Base-by-base conservation (phyloP, 2,888 invertebrate genomes). In the Argynnis bischoffii region DNA sequence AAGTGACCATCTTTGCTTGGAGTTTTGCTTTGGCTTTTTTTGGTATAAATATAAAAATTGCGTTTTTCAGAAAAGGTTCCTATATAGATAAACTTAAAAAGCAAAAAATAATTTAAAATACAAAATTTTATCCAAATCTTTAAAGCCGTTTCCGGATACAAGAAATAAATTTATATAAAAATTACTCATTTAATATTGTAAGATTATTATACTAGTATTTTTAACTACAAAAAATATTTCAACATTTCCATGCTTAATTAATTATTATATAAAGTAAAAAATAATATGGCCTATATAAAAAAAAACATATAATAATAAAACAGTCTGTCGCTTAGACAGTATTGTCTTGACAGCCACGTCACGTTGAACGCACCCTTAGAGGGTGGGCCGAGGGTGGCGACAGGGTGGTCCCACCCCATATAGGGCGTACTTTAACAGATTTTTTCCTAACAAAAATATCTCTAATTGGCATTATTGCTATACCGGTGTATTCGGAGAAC, bases 371-470 rank as follows among this genome's bases (percentile, higher is more conserved):
- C 61, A 35, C 61, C 61, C 41, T 41, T 35, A 21, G 50, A 16
- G 61, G 61, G 51, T 51, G 53, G 61, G 51, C n/a, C 21, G 15
- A 46, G 63, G 71, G 63, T 57, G 66, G 61, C 18, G 5, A 61
- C 65, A 26, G 69, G 81, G 80, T 65, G 65, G 76, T 71, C 76
- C 79, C 83, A 79, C 84, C 86, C 81, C 77, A 53, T 67, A 71
- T 64, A 66, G 70, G 66, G 63, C 66, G 74, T 67, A 63, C 64
- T 70, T 71, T 60, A 15, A 54, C 63, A 50, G 63, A 63, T 61
- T 69, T 74, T 70, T 70, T 63, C 66, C 57, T 47, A 56, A 69
- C 71, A 69, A 71, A 71, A 69, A 71, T 67, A 67, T 69, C 67
- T 67, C 69, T 71, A 69, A 71, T 71, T 69, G 71, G 69, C 61